Evolutionary conservation across 2,113 vertebrate species (phyloP), one percentile per base, ranked within the genome.

Genomic region (Prionailurus bengalensis): DNA sequence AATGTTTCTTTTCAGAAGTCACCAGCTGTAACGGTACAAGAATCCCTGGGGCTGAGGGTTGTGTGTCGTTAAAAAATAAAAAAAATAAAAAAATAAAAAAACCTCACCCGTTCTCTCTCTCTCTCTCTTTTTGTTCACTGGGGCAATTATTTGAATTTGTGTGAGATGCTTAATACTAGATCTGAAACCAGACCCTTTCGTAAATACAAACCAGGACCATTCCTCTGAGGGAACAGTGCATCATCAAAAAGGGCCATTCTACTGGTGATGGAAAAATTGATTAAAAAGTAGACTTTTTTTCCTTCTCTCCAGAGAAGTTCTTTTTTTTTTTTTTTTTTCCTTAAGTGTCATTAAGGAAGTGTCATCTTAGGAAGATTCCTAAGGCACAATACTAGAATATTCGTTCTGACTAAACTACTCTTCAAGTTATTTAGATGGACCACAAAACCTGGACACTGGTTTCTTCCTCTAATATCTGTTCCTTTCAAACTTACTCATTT

Each of bases 191-290:
- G 65, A 70, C 21, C 83, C 79, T 86, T 93, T 61, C 79, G 84
- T 78, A 84, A 94, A 80, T 66, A 85, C 82, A 79, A 94, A 61
- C 14, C 85, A 74, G 55, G 33, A 51, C 13, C 36, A 51, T 91
- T 92, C 95, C 82, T 97, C 91, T 16, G 58, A 95, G 91, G 74
- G 74, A 91, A 74, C 15, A 74, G 45, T 42, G 45, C 25, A 76
- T 84, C 81, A 79, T 84, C 36, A 79, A 81, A 91, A 94, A 93
- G 78, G 55, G 25, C 48, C 80, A 76, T 87, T 95, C 19, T 68
- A 55, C 68, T 92, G 83, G 31, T 93, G 85, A 95, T 97, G 94
- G 92, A 92, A 95, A 98, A 86, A 95, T 76, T 96, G 93, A 95
- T 97, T 97, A 89, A 91, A 96, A 78, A 74, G n/a, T 95, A 29